These are phyloP conservation scores for Automeris io DNA, from an alignment of 2,888 invertebrate genomes.

Conservation along the genomic window DNA sequence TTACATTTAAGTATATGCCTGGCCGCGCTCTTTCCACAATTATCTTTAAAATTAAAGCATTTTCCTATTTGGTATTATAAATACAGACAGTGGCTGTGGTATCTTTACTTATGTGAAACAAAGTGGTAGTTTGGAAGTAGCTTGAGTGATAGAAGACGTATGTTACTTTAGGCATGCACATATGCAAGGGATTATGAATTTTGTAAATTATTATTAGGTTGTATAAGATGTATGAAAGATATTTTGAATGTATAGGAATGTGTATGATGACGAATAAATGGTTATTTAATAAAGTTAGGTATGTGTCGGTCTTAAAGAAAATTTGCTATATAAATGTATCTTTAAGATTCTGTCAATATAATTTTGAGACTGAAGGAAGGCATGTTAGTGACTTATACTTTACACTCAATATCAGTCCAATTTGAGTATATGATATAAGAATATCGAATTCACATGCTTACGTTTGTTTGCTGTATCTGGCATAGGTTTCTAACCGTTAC, in stretches of 20 bases:
- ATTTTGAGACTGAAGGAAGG: constrained; percentile 59
- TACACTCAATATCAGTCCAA: constrained; percentile 65
- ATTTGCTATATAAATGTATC: constrained; percentile 55
- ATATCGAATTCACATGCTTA: too few species aligned
- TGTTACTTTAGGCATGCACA: constrained; percentile 76
- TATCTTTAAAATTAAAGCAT: constrained; percentile 66
- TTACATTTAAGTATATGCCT: constrained; percentile 41
- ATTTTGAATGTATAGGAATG: constrained; percentile 41
- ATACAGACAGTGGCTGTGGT: constrained; percentile 78
- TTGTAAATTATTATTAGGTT: constrained; percentile 71
- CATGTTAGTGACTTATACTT: constrained; percentile 64
- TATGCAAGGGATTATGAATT: constrained; percentile 75
- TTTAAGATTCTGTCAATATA: constrained; percentile 62
- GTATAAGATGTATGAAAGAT: constrained; percentile 60
- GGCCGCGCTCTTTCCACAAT: constrained; percentile 61
- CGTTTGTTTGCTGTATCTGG: too few species aligned
- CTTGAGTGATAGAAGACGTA: constrained; percentile 54
- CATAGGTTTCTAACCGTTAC: too few species aligned
- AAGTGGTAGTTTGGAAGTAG: constrained; percentile 54
- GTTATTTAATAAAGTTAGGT: constrained; percentile 65
- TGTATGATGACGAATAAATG: constrained; percentile 39
- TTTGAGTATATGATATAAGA: too few species aligned
- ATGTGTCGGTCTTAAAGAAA: constrained; percentile 55
- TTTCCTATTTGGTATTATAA: constrained; percentile 77
- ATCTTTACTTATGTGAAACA: constrained; percentile 72